A percentile compares a stretch with the other conserved stretches of the same genome.
Conservation (phyloP, 2,888 invertebrate genomes). For the Scotopteryx bipunctaria region DNA sequence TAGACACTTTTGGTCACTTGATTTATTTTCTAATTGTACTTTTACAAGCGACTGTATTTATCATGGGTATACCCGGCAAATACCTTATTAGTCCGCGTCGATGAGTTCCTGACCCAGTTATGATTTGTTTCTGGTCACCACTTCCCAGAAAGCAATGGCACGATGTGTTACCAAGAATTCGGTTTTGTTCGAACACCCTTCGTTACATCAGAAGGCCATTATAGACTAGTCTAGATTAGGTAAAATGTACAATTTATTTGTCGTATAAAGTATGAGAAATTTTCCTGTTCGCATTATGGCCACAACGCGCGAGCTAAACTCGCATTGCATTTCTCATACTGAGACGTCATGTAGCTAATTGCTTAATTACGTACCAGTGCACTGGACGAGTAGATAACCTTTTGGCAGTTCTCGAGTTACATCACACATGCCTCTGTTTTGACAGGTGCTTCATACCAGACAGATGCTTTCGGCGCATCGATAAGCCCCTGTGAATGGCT, state of each 20-base stretch:
- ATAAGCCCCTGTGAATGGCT: background rate
- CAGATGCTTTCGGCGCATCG: background rate
- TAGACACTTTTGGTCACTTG: background rate
- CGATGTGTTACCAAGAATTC: constrained; percentile 10
- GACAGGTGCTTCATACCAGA: background rate
- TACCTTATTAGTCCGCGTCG: constrained; percentile 21
- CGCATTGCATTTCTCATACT: background rate
- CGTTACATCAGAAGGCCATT: too few species aligned
- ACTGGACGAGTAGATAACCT: background rate
- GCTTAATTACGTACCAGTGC: constrained; percentile 15
- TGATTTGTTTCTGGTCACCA: constrained; percentile 16
- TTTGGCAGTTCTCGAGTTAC: constrained; percentile 2
- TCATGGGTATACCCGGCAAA: constrained; percentile 29
- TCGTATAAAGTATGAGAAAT: too few species aligned
- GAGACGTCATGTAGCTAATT: constrained; percentile 15
- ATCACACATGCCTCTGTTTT: background rate
- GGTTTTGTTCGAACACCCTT: background rate
- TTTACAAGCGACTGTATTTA: constrained; percentile 5
- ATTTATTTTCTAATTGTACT: background rate
- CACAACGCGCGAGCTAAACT: background rate
- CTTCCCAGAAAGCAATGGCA: constrained; percentile 21
- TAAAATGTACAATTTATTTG: too few species aligned
- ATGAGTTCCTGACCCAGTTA: constrained; percentile 22
- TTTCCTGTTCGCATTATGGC: background rate
- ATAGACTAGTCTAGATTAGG: too few species aligned